A percentile compares a stretch with the other conserved stretches of the same genome.
phyloP scores from a whole-genome alignment of 2,888 invertebrate genomes.

The Rhingia campestris region DNA sequence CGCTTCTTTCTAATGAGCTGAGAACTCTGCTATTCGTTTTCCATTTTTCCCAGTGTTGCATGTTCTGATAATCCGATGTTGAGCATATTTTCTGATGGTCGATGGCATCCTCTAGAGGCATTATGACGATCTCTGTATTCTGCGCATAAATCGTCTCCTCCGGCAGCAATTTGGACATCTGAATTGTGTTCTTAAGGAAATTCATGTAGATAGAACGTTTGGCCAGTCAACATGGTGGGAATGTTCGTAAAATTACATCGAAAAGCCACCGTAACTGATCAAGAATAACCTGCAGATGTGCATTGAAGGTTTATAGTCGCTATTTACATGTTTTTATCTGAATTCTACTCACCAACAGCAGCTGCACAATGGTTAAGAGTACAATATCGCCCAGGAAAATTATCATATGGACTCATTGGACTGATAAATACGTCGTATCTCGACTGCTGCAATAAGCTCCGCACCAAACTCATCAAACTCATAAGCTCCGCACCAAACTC shows the following conservation, averaged over 20 bases:
- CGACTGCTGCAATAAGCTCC: slow-evolving; percentile 76
- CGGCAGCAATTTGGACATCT: slow-evolving; percentile 70
- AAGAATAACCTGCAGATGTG: slow-evolving; percentile 73
- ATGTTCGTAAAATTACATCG: slow-evolving; percentile 78
- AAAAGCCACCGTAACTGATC: slow-evolving; percentile 77
- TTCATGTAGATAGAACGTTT: slow-evolving; percentile 78
- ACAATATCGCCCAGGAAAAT: slow-evolving; percentile 80
- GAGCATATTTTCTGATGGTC: slow-evolving; percentile 50
- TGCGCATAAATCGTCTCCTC: slow-evolving; percentile 71
- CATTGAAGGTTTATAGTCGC: neutral
- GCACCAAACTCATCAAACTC: slow-evolving; percentile 76
- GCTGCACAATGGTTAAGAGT: slow-evolving; percentile 79
- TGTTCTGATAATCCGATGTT: slow-evolving; percentile 74
- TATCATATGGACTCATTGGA: too few relatives aligned
- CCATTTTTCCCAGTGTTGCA: slow-evolving; percentile 79
- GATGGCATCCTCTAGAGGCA: slow-evolving; percentile 77
- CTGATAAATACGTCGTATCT: slow-evolving; percentile 79
- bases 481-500: slow-evolving; percentile 75
- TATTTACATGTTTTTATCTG: neutral
- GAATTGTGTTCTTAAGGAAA: slow-evolving; percentile 76
- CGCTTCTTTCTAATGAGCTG: slow-evolving; percentile 77
- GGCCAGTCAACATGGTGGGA: slow-evolving; percentile 81
- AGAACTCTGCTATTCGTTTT: slow-evolving; percentile 75
- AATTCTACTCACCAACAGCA: slow-evolving; percentile 78
- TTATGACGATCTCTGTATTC: slow-evolving; percentile 74